These are phyloP conservation scores for Myotis findleyi DNA, from an alignment of 2,797 vertebrate genomes.

Conservation along the genomic window DNA sequence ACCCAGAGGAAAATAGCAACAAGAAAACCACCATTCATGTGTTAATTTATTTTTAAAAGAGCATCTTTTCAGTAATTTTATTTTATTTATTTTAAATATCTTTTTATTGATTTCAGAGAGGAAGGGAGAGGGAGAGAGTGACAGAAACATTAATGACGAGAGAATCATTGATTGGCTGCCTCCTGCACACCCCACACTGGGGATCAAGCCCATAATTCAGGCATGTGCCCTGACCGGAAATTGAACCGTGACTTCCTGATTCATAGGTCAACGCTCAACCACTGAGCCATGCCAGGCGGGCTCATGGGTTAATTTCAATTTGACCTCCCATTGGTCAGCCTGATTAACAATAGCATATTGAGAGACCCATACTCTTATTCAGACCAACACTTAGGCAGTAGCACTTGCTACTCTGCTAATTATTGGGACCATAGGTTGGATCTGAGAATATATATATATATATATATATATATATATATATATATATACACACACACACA, in stretches of 20 bases:
- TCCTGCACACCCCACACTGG: no score
- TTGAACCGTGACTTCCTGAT: no score
- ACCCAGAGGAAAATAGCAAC: neutral
- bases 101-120: no score
- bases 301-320: neutral
- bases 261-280: no score
- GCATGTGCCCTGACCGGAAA: no score
- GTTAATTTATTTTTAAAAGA: neutral
- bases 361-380: neutral
- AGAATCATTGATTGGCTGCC: no score
- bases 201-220: no score
- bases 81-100: no score
- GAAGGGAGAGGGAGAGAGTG: no score
- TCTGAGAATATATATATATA: neutral
- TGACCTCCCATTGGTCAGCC: neutral
- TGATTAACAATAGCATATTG: neutral
- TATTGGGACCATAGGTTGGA: neutral
- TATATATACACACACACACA: neutral
- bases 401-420: neutral
- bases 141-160: no score
- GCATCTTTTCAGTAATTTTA: no score
- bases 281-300: no score
- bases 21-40: neutral
- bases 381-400: neutral
- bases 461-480: neutral